Evolutionary conservation across 2,888 invertebrate genomes (phyloP).

Genomic region (Dinocampus coccinellae): DNA sequence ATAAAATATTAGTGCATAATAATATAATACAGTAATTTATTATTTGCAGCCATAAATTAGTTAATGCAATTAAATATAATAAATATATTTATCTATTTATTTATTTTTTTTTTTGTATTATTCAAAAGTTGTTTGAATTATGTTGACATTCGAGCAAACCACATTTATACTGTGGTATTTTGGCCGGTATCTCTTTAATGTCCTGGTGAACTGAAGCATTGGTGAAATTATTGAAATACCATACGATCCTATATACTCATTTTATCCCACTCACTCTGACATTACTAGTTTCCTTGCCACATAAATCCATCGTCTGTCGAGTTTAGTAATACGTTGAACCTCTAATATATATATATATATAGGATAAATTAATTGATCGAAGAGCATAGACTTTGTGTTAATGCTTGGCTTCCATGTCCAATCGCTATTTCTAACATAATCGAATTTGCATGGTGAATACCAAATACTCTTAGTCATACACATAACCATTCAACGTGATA

Average conservation of each 20-base stretch:
- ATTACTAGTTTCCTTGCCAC: constrained; percentile 25
- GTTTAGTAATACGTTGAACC: constrained; percentile 34
- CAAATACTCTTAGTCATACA: constrained; percentile 23
- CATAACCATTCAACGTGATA: constrained; percentile 22
- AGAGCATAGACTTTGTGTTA: constrained; percentile 22
- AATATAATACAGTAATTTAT: too few relatives aligned
- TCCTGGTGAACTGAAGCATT: constrained; percentile 16
- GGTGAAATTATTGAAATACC: constrained; percentile 37
- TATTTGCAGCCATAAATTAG: not conserved
- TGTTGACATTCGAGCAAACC: constrained; percentile 27
- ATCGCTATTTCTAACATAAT: constrained; percentile 55
- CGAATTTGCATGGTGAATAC: constrained; percentile 52
- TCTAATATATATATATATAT: constrained; percentile 6
- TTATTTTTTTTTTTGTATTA: not conserved
- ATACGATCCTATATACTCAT: not conserved
- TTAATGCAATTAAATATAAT: not conserved
- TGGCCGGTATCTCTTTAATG: constrained; percentile 16
- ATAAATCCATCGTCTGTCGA: constrained; percentile 43
- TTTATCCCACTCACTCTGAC: constrained; percentile 26
- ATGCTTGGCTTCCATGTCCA: constrained; percentile 45
- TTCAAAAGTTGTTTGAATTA: constrained; percentile 13
- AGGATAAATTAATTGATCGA: constrained; percentile 46
- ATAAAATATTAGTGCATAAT: too few relatives aligned
- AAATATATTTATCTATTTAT: not conserved
- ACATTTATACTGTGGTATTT: constrained; percentile 30